Evolutionary conservation across 2,888 invertebrate species (phyloP).

Genomic region (Xestia sexstrigata): DNA sequence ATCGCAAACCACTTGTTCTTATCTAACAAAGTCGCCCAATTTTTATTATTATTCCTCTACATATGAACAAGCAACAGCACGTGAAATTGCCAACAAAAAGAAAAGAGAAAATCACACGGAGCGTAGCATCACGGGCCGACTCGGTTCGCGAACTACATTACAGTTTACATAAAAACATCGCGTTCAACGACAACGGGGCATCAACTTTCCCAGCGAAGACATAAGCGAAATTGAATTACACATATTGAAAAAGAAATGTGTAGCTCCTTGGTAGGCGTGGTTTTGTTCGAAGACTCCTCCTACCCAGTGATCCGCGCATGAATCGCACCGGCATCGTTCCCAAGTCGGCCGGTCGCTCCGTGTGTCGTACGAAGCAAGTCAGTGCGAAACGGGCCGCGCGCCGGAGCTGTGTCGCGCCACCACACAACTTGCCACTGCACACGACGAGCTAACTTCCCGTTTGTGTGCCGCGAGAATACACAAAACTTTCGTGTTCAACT

Average conservation of each 20-base stretch:
- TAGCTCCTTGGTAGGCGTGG: constrained; percentile 90
- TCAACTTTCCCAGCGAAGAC: constrained; percentile 91
- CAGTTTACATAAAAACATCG: constrained; percentile 91
- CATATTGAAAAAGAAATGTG: constrained; percentile 91
- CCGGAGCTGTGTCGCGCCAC: constrained; percentile 76
- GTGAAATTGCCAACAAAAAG: constrained; percentile 86
- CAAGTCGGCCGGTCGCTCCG: constrained; percentile 76
- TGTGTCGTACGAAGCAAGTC: constrained; percentile 75
- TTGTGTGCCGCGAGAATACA: constrained; percentile 69
- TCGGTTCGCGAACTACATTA: constrained; percentile 90
- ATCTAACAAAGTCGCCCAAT: constrained; percentile 69
- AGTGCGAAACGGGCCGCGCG: constrained; percentile 78
- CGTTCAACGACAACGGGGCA: constrained; percentile 90
- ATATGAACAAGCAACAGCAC: constrained; percentile 85
- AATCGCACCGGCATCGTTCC: constrained; percentile 80
- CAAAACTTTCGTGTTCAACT: constrained; percentile 79
- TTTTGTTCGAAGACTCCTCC: constrained; percentile 87
- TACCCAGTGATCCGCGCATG: constrained; percentile 87
- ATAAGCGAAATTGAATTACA: constrained; percentile 91
- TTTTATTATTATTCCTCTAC: constrained; percentile 76
- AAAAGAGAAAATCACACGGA: constrained; percentile 83
- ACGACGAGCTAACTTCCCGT: constrained; percentile 76
- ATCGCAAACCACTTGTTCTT: constrained; percentile 49
- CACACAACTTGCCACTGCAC: constrained; percentile 78
- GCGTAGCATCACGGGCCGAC: constrained; percentile 85